Conservation (phyloP, 2,888 invertebrate genomes). For the Dynastes grantii region DNA sequence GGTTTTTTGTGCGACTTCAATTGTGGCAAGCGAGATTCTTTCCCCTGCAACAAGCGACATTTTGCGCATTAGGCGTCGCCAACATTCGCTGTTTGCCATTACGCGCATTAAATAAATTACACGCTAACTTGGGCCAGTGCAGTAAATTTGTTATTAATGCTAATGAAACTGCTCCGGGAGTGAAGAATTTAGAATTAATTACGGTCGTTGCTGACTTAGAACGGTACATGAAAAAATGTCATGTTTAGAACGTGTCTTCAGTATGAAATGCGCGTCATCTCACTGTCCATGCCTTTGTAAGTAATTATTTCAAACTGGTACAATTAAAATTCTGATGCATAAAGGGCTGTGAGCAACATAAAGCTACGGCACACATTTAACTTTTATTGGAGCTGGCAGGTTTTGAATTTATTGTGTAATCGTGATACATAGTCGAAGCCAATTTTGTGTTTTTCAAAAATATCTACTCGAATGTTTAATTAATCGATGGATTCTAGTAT, state of each 20-base stretch:
- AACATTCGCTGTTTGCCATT: slow-evolving; percentile 16
- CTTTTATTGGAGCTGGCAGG: slow-evolving; percentile 10
- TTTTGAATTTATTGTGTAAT: slow-evolving; percentile 17
- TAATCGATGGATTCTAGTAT: too few species aligned
- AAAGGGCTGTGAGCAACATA: slow-evolving; percentile 13
- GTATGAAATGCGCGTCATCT: slow-evolving; percentile 29
- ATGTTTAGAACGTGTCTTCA: slow-evolving; percentile 36
- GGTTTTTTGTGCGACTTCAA: slow-evolving; percentile 4
- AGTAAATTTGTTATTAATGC: slow-evolving; percentile 43
- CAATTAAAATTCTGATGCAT: slow-evolving; percentile 46
- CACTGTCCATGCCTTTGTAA: slow-evolving; percentile 30
- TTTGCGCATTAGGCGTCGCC: slow-evolving; percentile 24
- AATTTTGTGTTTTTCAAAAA: neutral
- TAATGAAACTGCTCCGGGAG: slow-evolving; percentile 34
- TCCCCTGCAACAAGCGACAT: neutral
- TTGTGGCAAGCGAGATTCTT: neutral
- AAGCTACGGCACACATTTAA: slow-evolving; percentile 21
- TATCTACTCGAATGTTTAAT: neutral
- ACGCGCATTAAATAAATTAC: slow-evolving; percentile 27
- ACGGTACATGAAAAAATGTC: slow-evolving; percentile 45
- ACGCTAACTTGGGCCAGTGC: slow-evolving; percentile 22
- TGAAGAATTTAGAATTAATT: slow-evolving; percentile 42
- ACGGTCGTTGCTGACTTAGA: slow-evolving; percentile 16
- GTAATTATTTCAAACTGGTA: slow-evolving; percentile 41
- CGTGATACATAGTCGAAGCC: slow-evolving; percentile 2